Evolutionary conservation across 2,797 vertebrate species (phyloP), one percentile per base, ranked within the genome.

Genomic region (Phrynocephalus forsythii): DNA sequence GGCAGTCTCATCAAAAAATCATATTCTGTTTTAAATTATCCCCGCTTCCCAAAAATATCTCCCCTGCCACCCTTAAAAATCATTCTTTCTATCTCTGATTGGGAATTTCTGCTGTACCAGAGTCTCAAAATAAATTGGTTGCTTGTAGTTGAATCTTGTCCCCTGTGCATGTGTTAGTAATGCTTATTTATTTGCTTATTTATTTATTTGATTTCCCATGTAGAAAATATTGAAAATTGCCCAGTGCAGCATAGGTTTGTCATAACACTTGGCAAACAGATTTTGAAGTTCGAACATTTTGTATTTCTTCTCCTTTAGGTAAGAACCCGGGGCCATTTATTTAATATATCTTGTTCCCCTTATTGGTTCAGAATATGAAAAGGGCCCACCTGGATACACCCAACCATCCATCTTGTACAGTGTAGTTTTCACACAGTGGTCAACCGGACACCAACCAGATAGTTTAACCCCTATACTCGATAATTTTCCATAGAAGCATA

Each of bases 1-100:
- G 95, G 94, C 95, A 96, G 91, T 85, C 94, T 96, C 93, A 94
- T 95, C 94, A 95, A 95, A 95, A 96, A 94, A 95, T 82, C 94
- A 94, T 95, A 95, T 95, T 95, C 91, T 88, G 89, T 92, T 95
- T 94, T 91, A 94, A 95, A 95, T 96, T 96, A 95, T 94, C 88
- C 94, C 88, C 91, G 90, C 87, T 84, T 92, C 90, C 92, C 92
- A 85, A 89, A 92, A 94, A 95, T 94, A 90, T 82, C 91, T 95
- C 93, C 95, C 94, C 93, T 83, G 88, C 50, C 87, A 79, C 50
- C 0, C 91, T 94, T 95, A 94, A 95, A 89, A 94, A 94, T 92
- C 93, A 94, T 94, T 92, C 91, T 84, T 94, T 93, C 89, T 92
- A 89, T 83, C 92, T 93, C 89, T 95, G 93, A 94, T 92, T 92